Conservation (phyloP, 2,888 invertebrate genomes). For the Caenorhabditis sp. region DNA sequence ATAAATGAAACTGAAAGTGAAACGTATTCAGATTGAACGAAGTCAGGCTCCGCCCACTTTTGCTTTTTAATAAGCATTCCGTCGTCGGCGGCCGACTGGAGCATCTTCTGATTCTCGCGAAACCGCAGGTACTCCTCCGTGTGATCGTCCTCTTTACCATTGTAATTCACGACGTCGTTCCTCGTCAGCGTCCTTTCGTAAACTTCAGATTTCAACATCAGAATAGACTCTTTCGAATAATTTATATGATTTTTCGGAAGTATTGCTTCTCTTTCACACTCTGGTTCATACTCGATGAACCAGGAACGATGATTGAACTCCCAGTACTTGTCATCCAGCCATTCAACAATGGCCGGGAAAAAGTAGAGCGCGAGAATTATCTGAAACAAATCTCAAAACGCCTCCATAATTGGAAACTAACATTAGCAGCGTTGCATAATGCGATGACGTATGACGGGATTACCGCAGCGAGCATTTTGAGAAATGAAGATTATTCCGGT, state of each 20-base stretch:
- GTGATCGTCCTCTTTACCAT: slow-evolving; percentile 4
- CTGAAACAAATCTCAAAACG: slow-evolving; percentile 5
- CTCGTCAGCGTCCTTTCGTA: background rate
- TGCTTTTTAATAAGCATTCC: slow-evolving; percentile 21
- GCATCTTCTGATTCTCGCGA: slow-evolving; percentile 36
- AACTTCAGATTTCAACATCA: slow-evolving; percentile 30
- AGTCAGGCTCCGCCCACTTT: slow-evolving; percentile 40
- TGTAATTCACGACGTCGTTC: slow-evolving; percentile 16
- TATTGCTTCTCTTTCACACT: background rate
- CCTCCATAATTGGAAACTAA: background rate
- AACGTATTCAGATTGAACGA: too few relatives aligned
- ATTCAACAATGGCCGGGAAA: slow-evolving; percentile 40
- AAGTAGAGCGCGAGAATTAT: slow-evolving; percentile 39
- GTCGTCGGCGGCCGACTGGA: slow-evolving; percentile 22
- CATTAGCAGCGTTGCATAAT: slow-evolving; percentile 26
- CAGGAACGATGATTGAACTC: slow-evolving; percentile 34
- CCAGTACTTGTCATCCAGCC: slow-evolving; percentile 39
- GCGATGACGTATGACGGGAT: slow-evolving; percentile 24
- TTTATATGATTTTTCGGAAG: slow-evolving; percentile 16
- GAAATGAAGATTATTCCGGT: background rate
- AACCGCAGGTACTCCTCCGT: slow-evolving; percentile 32
- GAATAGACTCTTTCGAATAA: slow-evolving; percentile 26
- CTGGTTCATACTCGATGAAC: slow-evolving; percentile 20
- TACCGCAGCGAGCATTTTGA: slow-evolving; percentile 32
- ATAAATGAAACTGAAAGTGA: too few relatives aligned